Conservation (phyloP, 2,113 vertebrate genomes). For the Leptosomus discolor region DNA sequence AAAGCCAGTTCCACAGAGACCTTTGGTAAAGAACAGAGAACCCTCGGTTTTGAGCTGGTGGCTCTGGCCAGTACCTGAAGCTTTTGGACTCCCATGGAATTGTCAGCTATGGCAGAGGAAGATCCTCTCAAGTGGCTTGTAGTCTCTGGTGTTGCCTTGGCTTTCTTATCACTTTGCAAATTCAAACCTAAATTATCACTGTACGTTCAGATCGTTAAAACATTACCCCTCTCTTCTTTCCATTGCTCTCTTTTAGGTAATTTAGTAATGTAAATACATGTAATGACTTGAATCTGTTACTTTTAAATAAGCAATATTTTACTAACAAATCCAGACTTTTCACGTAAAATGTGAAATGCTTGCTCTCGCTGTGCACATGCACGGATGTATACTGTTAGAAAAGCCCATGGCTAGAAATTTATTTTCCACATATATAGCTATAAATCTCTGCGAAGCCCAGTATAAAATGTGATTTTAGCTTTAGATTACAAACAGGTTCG, state of each 20-base stretch:
- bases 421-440: neutral
- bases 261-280: neutral
- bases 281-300: neutral
- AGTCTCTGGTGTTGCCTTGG: neutral
- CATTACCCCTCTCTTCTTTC: neutral
- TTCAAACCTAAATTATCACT: neutral
- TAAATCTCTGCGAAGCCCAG: neutral
- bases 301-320: neutral
- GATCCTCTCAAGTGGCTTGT: neutral
- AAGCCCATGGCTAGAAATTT: neutral
- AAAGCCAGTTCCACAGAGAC: neutral
- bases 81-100: neutral
- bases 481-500: slow-evolving; percentile 9
- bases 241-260: neutral
- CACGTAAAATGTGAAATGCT: neutral
- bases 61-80: neutral
- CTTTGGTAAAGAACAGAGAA: neutral
- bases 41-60: neutral
- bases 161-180: neutral
- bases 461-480: neutral
- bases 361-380: neutral
- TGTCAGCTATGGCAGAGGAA: neutral
- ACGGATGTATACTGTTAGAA: neutral
- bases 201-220: neutral
- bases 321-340: neutral